These are phyloP conservation scores for Muscicapa comitata DNA, from an alignment of 2,797 vertebrate genomes.

Conservation along the genomic window DNA sequence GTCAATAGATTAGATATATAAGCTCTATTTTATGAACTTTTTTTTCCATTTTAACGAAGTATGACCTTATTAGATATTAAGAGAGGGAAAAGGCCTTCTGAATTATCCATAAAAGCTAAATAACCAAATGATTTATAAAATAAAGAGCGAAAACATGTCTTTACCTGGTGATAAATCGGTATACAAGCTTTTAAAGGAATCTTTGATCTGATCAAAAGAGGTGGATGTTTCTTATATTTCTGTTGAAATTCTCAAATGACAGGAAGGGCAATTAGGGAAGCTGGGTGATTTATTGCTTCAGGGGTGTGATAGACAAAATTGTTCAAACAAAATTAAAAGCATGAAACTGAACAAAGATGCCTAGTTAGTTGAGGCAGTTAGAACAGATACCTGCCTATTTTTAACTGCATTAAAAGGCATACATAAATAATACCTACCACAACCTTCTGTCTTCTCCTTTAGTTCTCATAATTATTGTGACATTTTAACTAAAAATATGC, in stretches of 20 bases:
- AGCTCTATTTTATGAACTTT: neutral
- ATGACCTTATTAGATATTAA: neutral
- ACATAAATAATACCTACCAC: neutral
- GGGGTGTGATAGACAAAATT: neutral
- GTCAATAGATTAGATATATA: neutral
- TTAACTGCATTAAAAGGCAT: neutral
- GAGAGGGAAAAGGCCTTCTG: neutral
- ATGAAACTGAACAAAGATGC: neutral
- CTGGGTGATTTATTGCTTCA: slow-evolving; percentile 26
- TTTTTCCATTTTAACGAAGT: neutral
- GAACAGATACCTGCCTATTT: neutral
- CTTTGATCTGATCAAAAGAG: slow-evolving; percentile 39
- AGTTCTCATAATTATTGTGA: neutral
- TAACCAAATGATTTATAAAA: neutral
- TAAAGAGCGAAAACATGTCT: neutral
- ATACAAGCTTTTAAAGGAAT: neutral
- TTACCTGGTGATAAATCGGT: neutral
- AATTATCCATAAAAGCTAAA: neutral
- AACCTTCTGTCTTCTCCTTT: neutral
- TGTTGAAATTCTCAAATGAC: slow-evolving; percentile 28
- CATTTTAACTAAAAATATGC: neutral
- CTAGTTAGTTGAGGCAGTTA: neutral
- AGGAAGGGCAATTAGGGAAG: slow-evolving; percentile 4
- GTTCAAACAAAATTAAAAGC: neutral
- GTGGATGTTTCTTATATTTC: slow-evolving; percentile 13